Percentiles rank a stretch among this genome's conserved stretches.
Evolutionary conservation across 1,140 invertebrate genomes (phyloP).

Genomic region (Cyclargus thomasi): DNA sequence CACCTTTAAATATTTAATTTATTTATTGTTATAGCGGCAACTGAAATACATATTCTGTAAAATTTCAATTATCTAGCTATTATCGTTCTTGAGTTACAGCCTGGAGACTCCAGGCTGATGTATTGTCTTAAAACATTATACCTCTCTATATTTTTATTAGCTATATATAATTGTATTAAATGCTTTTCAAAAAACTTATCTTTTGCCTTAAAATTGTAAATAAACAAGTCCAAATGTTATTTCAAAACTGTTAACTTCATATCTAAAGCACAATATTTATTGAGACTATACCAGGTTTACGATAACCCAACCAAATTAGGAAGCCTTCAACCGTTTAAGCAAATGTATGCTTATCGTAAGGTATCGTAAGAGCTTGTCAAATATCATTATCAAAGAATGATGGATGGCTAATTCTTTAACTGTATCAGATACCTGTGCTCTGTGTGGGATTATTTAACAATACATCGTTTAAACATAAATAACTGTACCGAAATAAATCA

Average conservation of each 20-base stretch:
- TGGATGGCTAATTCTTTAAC: conserved; percentile 69
- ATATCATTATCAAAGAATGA: conserved; percentile 70
- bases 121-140: too few species aligned
- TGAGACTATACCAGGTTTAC: not conserved
- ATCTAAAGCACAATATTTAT: not conserved
- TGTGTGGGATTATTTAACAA: conserved; percentile 60
- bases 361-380: conserved; percentile 64
- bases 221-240: not conserved
- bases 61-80: too few species aligned
- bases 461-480: conserved; percentile 53
- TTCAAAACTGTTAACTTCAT: not conserved
- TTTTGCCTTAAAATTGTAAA: too few species aligned
- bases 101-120: too few species aligned
- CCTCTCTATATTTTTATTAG: too few species aligned
- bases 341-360: conserved; percentile 39
- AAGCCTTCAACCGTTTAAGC: conserved; percentile 7
- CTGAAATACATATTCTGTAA: too few species aligned
- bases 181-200: too few species aligned
- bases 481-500: conserved; percentile 44
- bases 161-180: too few species aligned
- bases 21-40: too few species aligned
- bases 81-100: too few species aligned
- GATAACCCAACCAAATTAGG: not conserved
- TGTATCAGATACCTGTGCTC: conserved; percentile 64
- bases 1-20: too few species aligned